Evolutionary conservation across 1,140 invertebrate species (phyloP), one percentile per base, ranked within the genome.

Genomic region (Pseudomyrmex dendroicus): DNA sequence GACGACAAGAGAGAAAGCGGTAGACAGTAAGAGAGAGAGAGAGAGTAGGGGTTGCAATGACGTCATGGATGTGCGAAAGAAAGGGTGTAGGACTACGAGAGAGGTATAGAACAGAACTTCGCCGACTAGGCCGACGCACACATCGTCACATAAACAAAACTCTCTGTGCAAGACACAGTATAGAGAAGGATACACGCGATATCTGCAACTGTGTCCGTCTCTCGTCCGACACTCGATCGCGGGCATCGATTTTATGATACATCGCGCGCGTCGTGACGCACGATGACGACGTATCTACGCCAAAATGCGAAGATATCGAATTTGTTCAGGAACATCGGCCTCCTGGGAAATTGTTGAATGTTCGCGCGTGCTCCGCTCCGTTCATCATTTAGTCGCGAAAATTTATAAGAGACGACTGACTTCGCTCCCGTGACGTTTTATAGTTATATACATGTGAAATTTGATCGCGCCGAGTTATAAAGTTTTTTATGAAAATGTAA

Each of bases 31-130:
- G n/a, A 44, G 22, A 67, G 9, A 22, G 46, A 25, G 54, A 63
- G 84, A 76, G 85, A 0, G 61, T 64, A 73, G 76, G 85, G 85
- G 46, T 73, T 44, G 84, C 62, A 52, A 70, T 90, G 89, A 90
- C 88, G 88, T 90, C 89, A 90, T 56, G 82, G 86, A 90, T 89
- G 80, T 82, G 62, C 54, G 77, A 88, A 85, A 84, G 77, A 87
- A 87, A 87, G 82, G 63, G 63, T 70, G 62, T 70, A 50, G 56
- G 57, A 52, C 9, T 17, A 56, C 17, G 59, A 48, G 35, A 57
- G 64, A 59, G 22, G 56, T 9, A 66, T 20, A 73, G 64, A 72
- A 59, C 25, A 73, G 73, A 88, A 89, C 73, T 89, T 89, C 46
- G 85, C 74, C 67, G 82, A 85, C 73, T 86, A 85, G 78, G 80